Conservation (phyloP, 2,797 vertebrate species). For the Eupleurogrammus muticus region DNA sequence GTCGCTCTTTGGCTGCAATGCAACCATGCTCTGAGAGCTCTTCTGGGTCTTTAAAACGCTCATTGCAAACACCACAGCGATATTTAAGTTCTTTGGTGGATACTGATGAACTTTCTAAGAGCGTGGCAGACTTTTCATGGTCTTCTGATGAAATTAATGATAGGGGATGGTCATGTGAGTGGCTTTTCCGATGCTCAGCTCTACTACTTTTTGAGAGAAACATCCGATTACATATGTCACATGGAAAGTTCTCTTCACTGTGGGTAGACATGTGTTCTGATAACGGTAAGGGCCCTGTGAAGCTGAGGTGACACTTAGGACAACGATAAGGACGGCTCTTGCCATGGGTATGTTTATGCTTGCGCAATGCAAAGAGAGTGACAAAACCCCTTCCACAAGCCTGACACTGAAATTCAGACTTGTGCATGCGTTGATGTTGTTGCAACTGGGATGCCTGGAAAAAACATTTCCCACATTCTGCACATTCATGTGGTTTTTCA, state of each 20-base stretch:
- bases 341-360: constrained; percentile 83
- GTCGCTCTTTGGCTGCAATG: constrained; percentile 74
- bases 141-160: constrained; percentile 50
- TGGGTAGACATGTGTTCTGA: constrained; percentile 85
- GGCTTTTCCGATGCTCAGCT: constrained; percentile 84
- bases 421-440: constrained; percentile 86
- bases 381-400: constrained; percentile 85
- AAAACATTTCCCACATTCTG: constrained; percentile 86
- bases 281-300: constrained; percentile 76
- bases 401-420: constrained; percentile 87
- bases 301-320: constrained; percentile 82
- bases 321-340: constrained; percentile 82
- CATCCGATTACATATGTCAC: constrained; percentile 83
- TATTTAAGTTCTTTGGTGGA: constrained; percentile 73
- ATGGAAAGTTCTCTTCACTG: constrained; percentile 86
- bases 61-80: constrained; percentile 79
- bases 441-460: constrained; percentile 83
- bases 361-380: constrained; percentile 83
- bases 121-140: constrained; percentile 19
- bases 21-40: constrained; percentile 85
- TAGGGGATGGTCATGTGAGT: constrained; percentile 57
- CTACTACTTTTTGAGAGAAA: constrained; percentile 84
- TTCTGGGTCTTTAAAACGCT: constrained; percentile 79
- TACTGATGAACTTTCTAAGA: constrained; percentile 24
- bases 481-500: constrained; percentile 87